These are phyloP conservation scores for Siniperca knerii DNA, from an alignment of 2,113 vertebrate genomes.

Conservation along the genomic window DNA sequence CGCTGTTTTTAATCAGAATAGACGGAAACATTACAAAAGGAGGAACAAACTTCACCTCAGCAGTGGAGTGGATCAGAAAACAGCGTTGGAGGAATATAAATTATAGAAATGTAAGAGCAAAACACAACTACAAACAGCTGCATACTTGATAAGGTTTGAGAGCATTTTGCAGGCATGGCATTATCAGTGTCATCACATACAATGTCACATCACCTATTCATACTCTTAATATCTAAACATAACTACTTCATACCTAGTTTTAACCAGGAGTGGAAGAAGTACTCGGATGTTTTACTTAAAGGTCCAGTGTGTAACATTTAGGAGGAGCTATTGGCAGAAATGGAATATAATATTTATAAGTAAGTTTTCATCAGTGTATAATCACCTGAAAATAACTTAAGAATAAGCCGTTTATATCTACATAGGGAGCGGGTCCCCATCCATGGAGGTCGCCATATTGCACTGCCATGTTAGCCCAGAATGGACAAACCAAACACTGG, in stretches of 20 bases:
- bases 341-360: no score
- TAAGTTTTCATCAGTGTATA: no score
- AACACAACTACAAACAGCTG: neutral
- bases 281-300: no score
- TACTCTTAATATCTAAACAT: neutral
- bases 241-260: neutral
- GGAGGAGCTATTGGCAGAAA: no score
- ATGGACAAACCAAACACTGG: no score
- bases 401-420: no score
- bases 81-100: neutral
- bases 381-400: no score
- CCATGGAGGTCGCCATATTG: no score
- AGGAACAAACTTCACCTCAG: neutral
- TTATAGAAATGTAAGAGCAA: neutral
- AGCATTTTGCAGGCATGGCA: neutral
- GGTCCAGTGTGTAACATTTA: no score
- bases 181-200: neutral
- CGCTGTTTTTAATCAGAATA: neutral
- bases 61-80: neutral
- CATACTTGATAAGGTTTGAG: neutral
- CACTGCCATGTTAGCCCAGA: no score
- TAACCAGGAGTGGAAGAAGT: no score
- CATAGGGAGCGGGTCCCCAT: no score
- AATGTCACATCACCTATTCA: neutral
- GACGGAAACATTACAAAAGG: neutral